These are phyloP conservation scores for Fragum sueziense DNA, from an alignment of 2,888 invertebrate genomes.

Conservation along the genomic window DNA sequence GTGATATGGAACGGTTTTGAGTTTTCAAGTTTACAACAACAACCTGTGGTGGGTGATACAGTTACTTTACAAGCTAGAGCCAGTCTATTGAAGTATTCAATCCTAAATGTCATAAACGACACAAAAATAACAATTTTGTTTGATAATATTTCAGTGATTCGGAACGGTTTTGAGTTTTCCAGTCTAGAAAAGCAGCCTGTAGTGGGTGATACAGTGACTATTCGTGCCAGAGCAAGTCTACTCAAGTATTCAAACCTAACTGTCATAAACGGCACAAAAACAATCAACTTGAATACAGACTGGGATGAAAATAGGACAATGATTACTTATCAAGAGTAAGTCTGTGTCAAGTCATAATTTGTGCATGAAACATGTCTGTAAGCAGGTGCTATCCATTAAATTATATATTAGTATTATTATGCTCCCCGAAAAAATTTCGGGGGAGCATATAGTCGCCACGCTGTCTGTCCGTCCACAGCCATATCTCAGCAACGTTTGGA, in stretches of 20 bases:
- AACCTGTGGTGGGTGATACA: conserved; percentile 56
- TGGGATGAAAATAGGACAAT: conserved; percentile 39
- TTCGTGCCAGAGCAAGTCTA: conserved; percentile 60
- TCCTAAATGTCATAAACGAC: conserved; percentile 46
- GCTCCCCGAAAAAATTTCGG: no score
- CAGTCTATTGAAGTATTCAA: conserved; percentile 63
- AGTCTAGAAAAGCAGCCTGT: conserved; percentile 36
- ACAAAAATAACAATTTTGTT: conserved; percentile 11
- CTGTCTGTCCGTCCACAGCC: no score
- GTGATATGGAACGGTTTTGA: conserved; percentile 55
- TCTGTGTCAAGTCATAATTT: no score
- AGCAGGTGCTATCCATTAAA: no score
- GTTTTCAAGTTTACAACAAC: conserved; percentile 16
- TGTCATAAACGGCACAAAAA: conserved; percentile 37
- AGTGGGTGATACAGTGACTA: conserved; percentile 51
- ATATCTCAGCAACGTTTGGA: no score
- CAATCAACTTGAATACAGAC: neutral
- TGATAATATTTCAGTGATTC: neutral
- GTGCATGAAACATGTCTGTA: no score
- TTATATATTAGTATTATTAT: no score
- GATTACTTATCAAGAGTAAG: conserved; percentile 9
- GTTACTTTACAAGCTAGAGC: conserved; percentile 57
- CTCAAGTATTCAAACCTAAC: conserved; percentile 62
- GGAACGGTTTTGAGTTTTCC: conserved; percentile 56
- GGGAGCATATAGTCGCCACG: no score